Base-by-base conservation (phyloP, 2,797 vertebrate genomes). In the Semaprochilodus insignis region DNA sequence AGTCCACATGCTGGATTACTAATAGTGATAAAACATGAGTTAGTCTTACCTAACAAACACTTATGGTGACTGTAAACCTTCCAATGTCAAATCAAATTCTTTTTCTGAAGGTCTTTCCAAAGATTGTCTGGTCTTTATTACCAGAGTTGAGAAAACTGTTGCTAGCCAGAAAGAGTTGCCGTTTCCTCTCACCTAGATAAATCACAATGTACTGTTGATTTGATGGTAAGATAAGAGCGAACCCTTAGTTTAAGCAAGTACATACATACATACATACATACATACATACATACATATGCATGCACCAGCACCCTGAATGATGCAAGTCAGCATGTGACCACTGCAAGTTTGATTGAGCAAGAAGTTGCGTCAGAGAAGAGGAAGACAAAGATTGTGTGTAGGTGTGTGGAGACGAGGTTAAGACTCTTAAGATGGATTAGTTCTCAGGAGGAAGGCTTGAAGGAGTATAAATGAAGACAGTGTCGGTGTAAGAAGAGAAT, bases 381-480 rank as follows among this genome's bases (percentile, higher is more conserved):
- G 36, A 44, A 13, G 65, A 27, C n/a, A 54, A 17, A 31, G 19
- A 19, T 44, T 25, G 36, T 65, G 25, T 54, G 14, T 52, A 44
- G 16, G 69, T 72, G 52, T 79, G 55, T 72, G 76, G 57, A 71
- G 44, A 71, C 59, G 36, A 80, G 71, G 76, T 71, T 84, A 81
- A 85, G 69, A 73, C 72, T 73, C 78, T 79, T 89, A 81, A 81
- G 76, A 23, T 60, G 78, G 82, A 78, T 85, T 87, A 83, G 57
- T 75, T 63, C 44, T 13, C 34, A 23, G 59, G n/a, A 57, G 54
- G 25, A 70, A 80, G 16, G 60, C 60, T 27, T 63, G 23, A 6
- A 44, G 23, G 11, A 25, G 23, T 60, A 63, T 63, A 63, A 63
- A 63, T 63, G 60, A 63, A 63, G 6, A 14, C 23, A 15, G 25